Conservation (phyloP, 2,113 vertebrate genomes). For the Engystomops pustulosus region DNA sequence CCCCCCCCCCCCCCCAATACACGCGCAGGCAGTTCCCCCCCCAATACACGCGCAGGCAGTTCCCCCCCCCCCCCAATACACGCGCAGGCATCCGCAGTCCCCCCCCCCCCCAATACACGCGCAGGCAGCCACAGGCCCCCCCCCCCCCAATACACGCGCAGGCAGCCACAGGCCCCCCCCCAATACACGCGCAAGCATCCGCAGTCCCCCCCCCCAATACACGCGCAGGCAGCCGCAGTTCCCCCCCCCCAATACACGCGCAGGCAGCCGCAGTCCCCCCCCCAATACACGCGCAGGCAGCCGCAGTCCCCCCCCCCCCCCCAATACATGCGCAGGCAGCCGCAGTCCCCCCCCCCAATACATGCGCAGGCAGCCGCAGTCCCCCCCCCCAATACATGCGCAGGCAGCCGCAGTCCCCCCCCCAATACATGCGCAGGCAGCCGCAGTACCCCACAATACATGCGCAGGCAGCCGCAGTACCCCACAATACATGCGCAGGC, state of each 20-base stretch:
- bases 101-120: neutral
- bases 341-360: neutral
- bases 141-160: neutral
- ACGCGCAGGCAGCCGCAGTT: neutral
- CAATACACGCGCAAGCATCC: neutral
- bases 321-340: neutral
- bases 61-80: too few species aligned
- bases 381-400: neutral
- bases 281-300: neutral
- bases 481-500: neutral
- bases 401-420: neutral
- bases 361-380: neutral
- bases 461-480: neutral
- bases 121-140: neutral
- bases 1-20: neutral
- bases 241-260: neutral
- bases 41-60: neutral
- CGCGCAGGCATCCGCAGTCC: neutral
- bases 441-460: neutral
- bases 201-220: neutral
- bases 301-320: neutral
- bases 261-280: neutral
- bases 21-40: neutral
- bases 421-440: neutral
- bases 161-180: neutral